Evolutionary conservation across 2,797 vertebrate genomes (phyloP), one percentile per base, ranked within the genome.

Genomic region (Bradypodion ventrale): DNA sequence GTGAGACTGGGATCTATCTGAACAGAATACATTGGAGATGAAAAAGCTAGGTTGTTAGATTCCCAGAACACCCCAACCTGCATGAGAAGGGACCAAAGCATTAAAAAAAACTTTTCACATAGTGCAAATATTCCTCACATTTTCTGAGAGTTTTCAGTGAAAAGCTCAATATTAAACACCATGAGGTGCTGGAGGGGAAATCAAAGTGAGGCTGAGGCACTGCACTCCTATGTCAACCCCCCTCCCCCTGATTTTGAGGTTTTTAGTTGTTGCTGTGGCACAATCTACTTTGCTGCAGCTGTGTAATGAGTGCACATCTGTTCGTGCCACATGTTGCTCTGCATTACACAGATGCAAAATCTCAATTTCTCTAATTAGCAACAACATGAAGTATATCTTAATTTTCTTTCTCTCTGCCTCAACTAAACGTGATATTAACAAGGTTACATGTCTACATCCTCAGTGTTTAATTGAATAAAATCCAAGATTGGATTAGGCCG

Each of bases 291-390:
- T 0, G 19, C 90, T 96, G 95, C 95, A 96, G 96, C 95, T 96
- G 96, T 96, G 95, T 95, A 95, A 96, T 95, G 94, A 95, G 93
- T 95, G 94, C 95, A 96, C 96, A 96, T 96, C 96, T 96, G 95
- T 95, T 96, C 91, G 91, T 93, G 92, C 94, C 95, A 96, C 96
- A 95, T 96, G 96, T 96, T 96, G 96, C 95, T 96, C 87, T 89
- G 94, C 62, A 90, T 94, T 88, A 94, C 91, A 86, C 95, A 96
- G 96, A 96, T 96, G 95, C 92, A 96, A 96, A 96, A 93, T 95
- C 95, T 96, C 95, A 95, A 96, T 96, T 96, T 96, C 96, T 96
- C 95, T 96, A 96, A 96, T 96, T 96, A 96, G 95, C 94, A 95
- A 91, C 93, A 96, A 94, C 95, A 95, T 86, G 89, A 95, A 96